Conservation (phyloP, 1,140 invertebrate genomes). For the Sarcophaga peregrina region DNA sequence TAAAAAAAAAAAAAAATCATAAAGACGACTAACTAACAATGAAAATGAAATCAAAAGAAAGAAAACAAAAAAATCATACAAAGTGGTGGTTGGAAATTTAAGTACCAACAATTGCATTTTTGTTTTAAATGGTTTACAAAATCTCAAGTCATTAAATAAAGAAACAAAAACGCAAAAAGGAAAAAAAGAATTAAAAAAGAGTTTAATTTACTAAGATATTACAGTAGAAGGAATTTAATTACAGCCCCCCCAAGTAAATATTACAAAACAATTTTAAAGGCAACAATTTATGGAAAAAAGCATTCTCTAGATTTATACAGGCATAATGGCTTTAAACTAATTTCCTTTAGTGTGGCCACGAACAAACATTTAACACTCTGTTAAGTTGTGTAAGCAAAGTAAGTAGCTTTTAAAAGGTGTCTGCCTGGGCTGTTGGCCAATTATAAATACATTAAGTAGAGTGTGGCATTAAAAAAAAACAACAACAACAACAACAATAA, state of each 20-base stretch:
- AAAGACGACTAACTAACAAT: too few relatives aligned
- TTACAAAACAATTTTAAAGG: too few relatives aligned
- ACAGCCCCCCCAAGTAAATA: too few relatives aligned
- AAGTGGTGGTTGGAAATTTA: background rate
- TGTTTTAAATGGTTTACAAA: background rate
- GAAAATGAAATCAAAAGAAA: background rate
- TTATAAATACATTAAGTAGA: conserved; percentile 25
- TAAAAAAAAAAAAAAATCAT: background rate
- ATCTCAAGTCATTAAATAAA: background rate
- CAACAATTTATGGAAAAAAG: too few relatives aligned
- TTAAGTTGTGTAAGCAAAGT: background rate
- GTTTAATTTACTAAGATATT: background rate
- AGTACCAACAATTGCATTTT: background rate
- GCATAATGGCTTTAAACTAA: too few relatives aligned
- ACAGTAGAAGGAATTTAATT: background rate
- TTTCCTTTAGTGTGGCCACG: too few relatives aligned
- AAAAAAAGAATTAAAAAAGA: background rate
- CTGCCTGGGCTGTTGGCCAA: background rate
- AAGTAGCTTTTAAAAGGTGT: background rate
- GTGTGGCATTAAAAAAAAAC: background rate
- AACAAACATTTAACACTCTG: background rate
- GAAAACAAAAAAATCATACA: too few relatives aligned
- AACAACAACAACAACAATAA: background rate
- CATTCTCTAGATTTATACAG: too few relatives aligned
- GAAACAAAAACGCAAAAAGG: too few relatives aligned